Evolutionary conservation across 1,140 invertebrate species (phyloP), one percentile per base, ranked within the genome.

Genomic region (Trichomalopsis sarcophagae): DNA sequence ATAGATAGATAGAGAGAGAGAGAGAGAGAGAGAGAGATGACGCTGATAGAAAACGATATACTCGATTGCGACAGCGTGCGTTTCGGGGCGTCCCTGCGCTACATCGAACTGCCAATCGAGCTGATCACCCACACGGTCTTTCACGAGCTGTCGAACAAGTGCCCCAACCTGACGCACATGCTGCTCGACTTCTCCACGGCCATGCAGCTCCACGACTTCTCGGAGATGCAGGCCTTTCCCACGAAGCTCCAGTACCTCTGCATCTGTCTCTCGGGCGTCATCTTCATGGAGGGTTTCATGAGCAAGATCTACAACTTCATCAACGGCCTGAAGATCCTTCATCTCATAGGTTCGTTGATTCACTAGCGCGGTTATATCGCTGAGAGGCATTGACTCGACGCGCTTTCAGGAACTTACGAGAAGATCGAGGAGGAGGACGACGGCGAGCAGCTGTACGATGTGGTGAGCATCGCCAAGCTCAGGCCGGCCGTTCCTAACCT

Each of bases 261-360:
- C 91, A 98, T 99, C 89, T 99, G 99, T 89, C 93, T 99, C 1
- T 99, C 98, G 0, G 99, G 99, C 92, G 99, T 99, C 75, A 99
- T 99, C 91, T 99, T 99, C 93, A 98, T 99, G 97, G 99, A 99
- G 93, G 99, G 99, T n/a, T 99, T 99, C 91, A 99, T 99, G 98
- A 94, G 99, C 85, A 99, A 99, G 93, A 99, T 99, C 87, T 99
- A 99, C 92, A 99, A 99, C 91, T 99, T 99, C 91, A 99, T 99
- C 89, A 99, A 99, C 86, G 99, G 99, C 11, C 91, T 99, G n/a
- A 98, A 99, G 95, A 98, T 99, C 85, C 94, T 99, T 47, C 99
- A 99, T 94, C 94, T 99, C 33, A 98, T 99, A 91, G 99, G 98
- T 98, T 93, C 91, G 94, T 89, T 87, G 86, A 27, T n/a, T 36